These are phyloP conservation scores for Styela plicata DNA, from an alignment of 23 tunicate species.

Conservation along the genomic window DNA sequence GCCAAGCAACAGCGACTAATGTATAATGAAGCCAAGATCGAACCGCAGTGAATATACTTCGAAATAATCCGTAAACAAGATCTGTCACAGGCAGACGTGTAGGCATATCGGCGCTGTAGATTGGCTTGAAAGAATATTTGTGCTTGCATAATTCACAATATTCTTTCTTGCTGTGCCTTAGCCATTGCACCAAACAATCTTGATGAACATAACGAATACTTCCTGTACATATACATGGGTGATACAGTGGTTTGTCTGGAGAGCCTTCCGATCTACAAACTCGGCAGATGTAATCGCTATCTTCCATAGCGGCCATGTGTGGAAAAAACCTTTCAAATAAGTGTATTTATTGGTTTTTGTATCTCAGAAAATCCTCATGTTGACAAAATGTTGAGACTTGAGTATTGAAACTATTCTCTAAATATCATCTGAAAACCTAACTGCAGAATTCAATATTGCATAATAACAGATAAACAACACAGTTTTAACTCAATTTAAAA, in stretches of 20 bases:
- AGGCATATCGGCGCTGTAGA: slow-evolving; percentile 87
- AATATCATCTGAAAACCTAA: too few relatives aligned
- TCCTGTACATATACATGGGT: slow-evolving; percentile 93
- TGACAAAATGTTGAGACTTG: too few relatives aligned
- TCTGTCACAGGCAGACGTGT: slow-evolving; percentile 61
- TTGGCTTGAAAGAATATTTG: slow-evolving; percentile 86
- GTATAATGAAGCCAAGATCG: slow-evolving; percentile 93
- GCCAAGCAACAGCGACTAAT: slow-evolving; percentile 85
- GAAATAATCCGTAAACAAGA: slow-evolving; percentile 44
- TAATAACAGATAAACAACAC: too few relatives aligned
- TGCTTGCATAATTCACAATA: slow-evolving; percentile 88
- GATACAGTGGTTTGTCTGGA: slow-evolving; percentile 63
- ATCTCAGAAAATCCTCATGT: too few relatives aligned
- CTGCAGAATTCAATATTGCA: too few relatives aligned
- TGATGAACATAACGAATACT: slow-evolving; percentile 87
- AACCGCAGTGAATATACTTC: slow-evolving; percentile 64
- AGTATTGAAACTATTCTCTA: too few relatives aligned
- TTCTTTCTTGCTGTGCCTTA: slow-evolving; percentile 70
- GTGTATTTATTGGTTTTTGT: too few relatives aligned
- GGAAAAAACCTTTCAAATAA: too few relatives aligned
- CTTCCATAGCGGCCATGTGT: background rate
- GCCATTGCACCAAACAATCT: slow-evolving; percentile 58
- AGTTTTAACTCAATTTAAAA: too few relatives aligned
- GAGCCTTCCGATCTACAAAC: slow-evolving; percentile 70
- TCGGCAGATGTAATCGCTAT: slow-evolving; percentile 44